Conservation (phyloP, 2,888 invertebrate genomes). For the Stenotaenia linearis region DNA sequence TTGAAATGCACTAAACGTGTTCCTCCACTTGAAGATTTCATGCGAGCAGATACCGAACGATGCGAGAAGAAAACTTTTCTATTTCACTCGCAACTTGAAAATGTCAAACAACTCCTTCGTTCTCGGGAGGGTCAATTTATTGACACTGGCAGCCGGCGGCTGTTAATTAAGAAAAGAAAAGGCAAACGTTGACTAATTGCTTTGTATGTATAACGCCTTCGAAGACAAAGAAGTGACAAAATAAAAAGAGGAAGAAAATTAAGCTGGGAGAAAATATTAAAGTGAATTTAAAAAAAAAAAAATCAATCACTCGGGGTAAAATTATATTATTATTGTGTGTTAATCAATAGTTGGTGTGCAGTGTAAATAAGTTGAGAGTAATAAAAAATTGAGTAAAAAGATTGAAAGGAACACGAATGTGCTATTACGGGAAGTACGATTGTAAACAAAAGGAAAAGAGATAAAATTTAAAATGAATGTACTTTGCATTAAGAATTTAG, state of each 20-base stretch:
- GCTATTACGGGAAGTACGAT: no score
- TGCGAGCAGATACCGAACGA: neutral
- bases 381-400: no score
- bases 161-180: conserved; percentile 7
- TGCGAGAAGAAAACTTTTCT: neutral
- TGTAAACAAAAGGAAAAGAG: no score
- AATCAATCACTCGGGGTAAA: neutral
- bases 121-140: conserved; percentile 7
- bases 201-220: neutral
- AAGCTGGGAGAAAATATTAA: neutral
- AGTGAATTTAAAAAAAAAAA: neutral
- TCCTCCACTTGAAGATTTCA: neutral
- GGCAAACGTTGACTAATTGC: conserved; percentile 3
- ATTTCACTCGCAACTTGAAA: neutral
- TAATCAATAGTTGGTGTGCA: neutral
- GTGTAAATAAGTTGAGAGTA: no score
- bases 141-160: conserved; percentile 21
- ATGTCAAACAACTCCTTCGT: neutral
- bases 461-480: no score
- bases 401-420: no score
- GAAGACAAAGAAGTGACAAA: neutral
- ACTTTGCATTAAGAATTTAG: no score
- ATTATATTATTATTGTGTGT: neutral
- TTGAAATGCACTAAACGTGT: conserved; percentile 26
- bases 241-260: neutral